A percentile compares a stretch with the other conserved stretches of the same genome.
Evolutionary conservation across 2,113 vertebrate species (phyloP).

Genomic region (Austrofundulus limnaeus): DNA sequence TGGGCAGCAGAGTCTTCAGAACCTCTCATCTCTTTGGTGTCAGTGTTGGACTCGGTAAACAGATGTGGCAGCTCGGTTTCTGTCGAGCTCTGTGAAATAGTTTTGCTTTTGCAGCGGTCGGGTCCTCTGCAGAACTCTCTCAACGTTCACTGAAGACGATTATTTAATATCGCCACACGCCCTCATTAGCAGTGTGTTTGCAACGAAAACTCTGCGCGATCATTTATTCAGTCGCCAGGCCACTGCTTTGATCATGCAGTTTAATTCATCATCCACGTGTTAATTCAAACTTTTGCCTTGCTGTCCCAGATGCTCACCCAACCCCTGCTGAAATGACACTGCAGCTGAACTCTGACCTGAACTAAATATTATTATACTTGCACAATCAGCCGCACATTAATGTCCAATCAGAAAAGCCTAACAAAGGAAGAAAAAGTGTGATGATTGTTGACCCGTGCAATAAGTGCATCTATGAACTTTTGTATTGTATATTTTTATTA

Average conservation of each 20-base stretch:
- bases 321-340: slow-evolving; percentile 10
- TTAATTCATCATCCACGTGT: slow-evolving; percentile 26
- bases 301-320: slow-evolving; percentile 31
- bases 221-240: slow-evolving; percentile 50
- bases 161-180: slow-evolving; percentile 39
- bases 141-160: slow-evolving; percentile 22
- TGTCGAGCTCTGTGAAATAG: slow-evolving; percentile 34
- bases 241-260: slow-evolving; percentile 58
- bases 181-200: slow-evolving; percentile 47
- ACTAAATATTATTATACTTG: no score
- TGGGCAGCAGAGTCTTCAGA: slow-evolving; percentile 54
- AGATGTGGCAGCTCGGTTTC: slow-evolving; percentile 37
- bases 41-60: slow-evolving; percentile 41
- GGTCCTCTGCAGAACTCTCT: slow-evolving; percentile 7
- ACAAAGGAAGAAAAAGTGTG: no score
- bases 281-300: slow-evolving; percentile 51
- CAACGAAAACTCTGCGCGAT: slow-evolving; percentile 42
- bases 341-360: slow-evolving; percentile 44
- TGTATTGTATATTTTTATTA: no score
- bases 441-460: no score
- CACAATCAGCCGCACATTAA: not conserved
- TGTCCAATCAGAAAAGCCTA: no score
- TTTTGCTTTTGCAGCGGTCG: slow-evolving; percentile 1
- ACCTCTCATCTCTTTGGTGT: slow-evolving; percentile 39
- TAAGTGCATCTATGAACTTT: no score